Conservation (phyloP, 2,113 vertebrate genomes). For the Pituophis catenifer region DNA sequence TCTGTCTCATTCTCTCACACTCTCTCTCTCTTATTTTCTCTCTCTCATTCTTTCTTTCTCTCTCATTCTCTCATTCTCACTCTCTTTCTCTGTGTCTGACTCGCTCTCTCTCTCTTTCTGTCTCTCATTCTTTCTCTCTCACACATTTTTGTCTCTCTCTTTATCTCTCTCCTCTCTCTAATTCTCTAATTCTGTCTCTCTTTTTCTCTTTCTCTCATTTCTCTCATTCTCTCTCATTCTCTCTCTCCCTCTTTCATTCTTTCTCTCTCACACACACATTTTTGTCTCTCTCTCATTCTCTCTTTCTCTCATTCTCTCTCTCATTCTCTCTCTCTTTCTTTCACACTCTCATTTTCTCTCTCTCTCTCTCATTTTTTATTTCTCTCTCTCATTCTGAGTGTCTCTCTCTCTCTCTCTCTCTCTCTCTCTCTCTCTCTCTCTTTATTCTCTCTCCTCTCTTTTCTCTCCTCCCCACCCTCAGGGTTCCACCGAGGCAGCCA, state of each 20-base stretch:
- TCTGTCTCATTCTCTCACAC: neutral
- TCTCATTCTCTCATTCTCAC: neutral
- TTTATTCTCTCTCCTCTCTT: neutral
- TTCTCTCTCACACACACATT: too few relatives aligned
- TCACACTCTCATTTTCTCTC: neutral
- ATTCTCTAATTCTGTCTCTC: too few relatives aligned
- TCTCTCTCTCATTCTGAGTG: neutral
- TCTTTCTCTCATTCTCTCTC: too few relatives aligned
- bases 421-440: neutral
- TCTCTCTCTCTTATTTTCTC: neutral
- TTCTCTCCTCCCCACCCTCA: neutral
- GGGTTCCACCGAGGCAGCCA: slow-evolving; percentile 24
- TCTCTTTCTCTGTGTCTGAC: neutral
- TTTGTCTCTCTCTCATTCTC: too few relatives aligned
- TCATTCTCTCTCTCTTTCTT: too few relatives aligned
- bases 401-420: neutral
- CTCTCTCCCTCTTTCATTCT: too few relatives aligned
- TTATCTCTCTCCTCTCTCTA: too few relatives aligned
- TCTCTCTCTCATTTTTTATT: neutral
- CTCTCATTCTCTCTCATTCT: neutral
- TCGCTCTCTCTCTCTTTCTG: too few relatives aligned
- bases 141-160: too few relatives aligned
- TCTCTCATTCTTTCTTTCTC: neutral
- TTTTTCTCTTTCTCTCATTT: neutral
- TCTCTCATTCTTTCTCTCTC: too few relatives aligned